Percentiles rank a stretch among this genome's conserved stretches.
These are phyloP conservation scores for Poecilobothrus nobilitatus DNA, from an alignment of 2,888 invertebrate species.

Conservation along the genomic window DNA sequence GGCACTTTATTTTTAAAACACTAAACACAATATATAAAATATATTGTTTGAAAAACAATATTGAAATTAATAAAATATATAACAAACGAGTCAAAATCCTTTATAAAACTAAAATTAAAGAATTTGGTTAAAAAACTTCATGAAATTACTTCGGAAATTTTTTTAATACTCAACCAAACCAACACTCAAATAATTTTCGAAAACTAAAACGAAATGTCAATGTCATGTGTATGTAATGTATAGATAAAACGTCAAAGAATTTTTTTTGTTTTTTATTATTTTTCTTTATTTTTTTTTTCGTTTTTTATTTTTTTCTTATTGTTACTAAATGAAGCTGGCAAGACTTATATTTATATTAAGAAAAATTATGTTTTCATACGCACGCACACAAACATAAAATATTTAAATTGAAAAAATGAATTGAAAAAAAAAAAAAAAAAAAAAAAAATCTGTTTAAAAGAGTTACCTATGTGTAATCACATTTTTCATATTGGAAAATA, in stretches of 20 bases:
- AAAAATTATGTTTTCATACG: neutral
- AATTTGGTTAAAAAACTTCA: neutral
- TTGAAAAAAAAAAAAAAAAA: too few species aligned
- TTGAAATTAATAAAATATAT: neutral
- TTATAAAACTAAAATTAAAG: neutral
- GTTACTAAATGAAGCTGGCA: neutral
- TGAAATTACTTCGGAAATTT: neutral
- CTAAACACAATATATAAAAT: neutral
- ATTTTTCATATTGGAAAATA: too few species aligned
- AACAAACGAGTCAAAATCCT: neutral
- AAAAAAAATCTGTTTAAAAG: too few species aligned
- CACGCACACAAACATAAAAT: neutral
- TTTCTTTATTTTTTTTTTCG: neutral
- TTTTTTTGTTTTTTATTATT: neutral
- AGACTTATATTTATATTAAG: neutral
- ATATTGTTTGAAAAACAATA: neutral
- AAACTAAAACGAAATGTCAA: neutral
- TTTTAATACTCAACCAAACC: neutral
- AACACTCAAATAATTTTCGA: neutral
- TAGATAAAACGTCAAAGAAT: neutral
- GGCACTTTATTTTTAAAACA: neutral
- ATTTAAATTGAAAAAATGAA: neutral
- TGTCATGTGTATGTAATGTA: conserved; percentile 4
- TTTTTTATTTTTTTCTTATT: neutral
- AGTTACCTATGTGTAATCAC: too few species aligned